Percentiles rank a stretch among this genome's conserved stretches.
Conservation (phyloP, 2,797 vertebrate species). For the Zonotrichia albicollis region DNA sequence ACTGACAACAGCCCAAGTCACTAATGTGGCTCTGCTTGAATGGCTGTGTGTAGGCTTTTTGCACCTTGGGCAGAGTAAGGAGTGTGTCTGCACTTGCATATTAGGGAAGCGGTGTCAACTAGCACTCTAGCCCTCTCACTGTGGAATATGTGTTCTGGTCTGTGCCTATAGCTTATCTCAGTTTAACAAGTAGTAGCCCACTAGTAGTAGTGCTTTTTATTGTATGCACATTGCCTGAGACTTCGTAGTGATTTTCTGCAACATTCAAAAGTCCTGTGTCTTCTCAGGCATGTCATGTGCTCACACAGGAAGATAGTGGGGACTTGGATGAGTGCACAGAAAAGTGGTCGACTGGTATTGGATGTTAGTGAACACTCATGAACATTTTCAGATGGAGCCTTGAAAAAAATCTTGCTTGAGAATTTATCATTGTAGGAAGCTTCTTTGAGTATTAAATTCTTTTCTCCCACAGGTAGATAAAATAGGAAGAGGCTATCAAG, state of each 20-base stretch:
- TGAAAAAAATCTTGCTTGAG: neutral
- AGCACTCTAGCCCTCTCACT: neutral
- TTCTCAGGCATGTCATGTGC: neutral
- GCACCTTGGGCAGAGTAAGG: neutral
- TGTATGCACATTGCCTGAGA: neutral
- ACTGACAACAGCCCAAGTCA: neutral
- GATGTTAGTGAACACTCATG: neutral
- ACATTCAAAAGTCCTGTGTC: neutral
- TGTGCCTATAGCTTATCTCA: neutral
- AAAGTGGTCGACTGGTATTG: neutral
- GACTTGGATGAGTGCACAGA: neutral
- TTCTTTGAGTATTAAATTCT: neutral
- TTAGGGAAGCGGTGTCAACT: neutral
- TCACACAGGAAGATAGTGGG: neutral
- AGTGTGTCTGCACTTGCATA: neutral
- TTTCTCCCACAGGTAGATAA: constrained; percentile 88
- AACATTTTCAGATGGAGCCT: neutral
- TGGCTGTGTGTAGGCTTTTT: neutral
- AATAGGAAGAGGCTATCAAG: constrained; percentile 96
- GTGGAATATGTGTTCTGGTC: neutral
- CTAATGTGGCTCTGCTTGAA: neutral
- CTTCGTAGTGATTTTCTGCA: neutral
- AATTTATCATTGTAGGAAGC: neutral
- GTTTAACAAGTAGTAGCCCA: fast-evolving
- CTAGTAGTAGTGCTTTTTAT: neutral